Evolutionary conservation across 2,888 invertebrate species (phyloP), one percentile per base, ranked within the genome.

Genomic region (Biston betularia): DNA sequence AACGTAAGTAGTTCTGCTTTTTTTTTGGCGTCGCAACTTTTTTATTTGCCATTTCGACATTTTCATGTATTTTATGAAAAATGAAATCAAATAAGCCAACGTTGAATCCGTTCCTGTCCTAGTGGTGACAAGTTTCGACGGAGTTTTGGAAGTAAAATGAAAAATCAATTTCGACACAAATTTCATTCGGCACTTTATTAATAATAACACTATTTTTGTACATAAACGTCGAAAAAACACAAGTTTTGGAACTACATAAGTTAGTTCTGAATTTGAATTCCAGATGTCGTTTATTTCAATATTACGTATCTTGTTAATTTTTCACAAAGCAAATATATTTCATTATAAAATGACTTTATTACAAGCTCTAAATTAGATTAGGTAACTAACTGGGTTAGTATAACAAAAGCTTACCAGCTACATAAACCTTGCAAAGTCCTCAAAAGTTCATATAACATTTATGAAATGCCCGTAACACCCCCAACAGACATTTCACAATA

Each of bases 1-100:
- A 93, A 93, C 93, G 93, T 93, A 83, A 86, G 93, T 92, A 46
- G 3, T 24, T 24, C 3, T 3, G 1, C 3, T 24, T 24, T 24
- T 24, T 24, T 24, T 24, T 24, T 24, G 24, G 24, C 24, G 3
- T 24, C 24, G 24, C 24, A 24, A 24, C 3, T 24, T 24, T 24
- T 24, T 24, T 3, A 24, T 24, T 24, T 24, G 24, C 24, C 24
- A 24, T 24, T 24, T 24, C 1, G 24, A 2, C 3, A 24, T 24
- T 3, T 24, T 24, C 24, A 24, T 24, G 24, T 24, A 24, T 24
- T n/a, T n/a, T n/a, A n/a, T 24, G 24, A 24, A 24, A 24, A 2
- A 24, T 24, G 1, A n/a, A n/a, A n/a, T n/a, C n/a, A n/a, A n/a
- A n/a, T n/a, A n/a, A n/a, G n/a, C n/a, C n/a, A n/a, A n/a, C n/a